Conservation (phyloP, 2,888 invertebrate species). For the Cactoblastis cactorum region DNA sequence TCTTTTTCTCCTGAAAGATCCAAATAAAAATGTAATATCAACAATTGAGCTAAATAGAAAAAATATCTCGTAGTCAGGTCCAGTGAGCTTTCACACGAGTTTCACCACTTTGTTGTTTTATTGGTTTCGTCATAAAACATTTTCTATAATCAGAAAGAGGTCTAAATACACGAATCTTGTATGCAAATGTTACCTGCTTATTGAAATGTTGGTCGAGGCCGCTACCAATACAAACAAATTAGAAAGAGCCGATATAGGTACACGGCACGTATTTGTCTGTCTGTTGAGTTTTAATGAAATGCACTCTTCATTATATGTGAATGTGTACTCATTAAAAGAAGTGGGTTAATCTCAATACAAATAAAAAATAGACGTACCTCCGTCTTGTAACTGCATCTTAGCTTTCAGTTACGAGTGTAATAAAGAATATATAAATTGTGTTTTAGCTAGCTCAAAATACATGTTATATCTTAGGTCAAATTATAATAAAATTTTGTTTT, state of each 20-base stretch:
- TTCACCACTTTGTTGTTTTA: too few relatives aligned
- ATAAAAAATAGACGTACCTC: not conserved
- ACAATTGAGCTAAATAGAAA: too few relatives aligned
- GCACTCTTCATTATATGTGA: not conserved
- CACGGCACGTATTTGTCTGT: not conserved
- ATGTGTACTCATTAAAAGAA: not conserved
- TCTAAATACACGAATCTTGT: not conserved
- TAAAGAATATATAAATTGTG: not conserved
- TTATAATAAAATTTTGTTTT: too few relatives aligned
- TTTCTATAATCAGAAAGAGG: not conserved
- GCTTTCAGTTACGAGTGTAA: not conserved
- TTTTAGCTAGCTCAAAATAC: too few relatives aligned
- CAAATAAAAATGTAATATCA: too few relatives aligned
- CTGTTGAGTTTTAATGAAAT: not conserved
- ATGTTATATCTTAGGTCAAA: too few relatives aligned
- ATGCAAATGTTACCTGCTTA: conserved; percentile 8
- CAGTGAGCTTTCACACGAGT: too few relatives aligned
- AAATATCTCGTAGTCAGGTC: too few relatives aligned
- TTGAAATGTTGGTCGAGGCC: conserved; percentile 12
- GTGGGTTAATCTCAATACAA: not conserved
- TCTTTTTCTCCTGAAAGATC: too few relatives aligned
- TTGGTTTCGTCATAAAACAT: too few relatives aligned
- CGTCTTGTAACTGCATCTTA: not conserved
- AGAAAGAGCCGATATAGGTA: conserved; percentile 7
- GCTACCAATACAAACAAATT: conserved; percentile 12